Percentiles rank a stretch among this genome's conserved stretches.
phyloP scores from a whole-genome alignment of 2,113 vertebrate species.

The Austrofundulus limnaeus region DNA sequence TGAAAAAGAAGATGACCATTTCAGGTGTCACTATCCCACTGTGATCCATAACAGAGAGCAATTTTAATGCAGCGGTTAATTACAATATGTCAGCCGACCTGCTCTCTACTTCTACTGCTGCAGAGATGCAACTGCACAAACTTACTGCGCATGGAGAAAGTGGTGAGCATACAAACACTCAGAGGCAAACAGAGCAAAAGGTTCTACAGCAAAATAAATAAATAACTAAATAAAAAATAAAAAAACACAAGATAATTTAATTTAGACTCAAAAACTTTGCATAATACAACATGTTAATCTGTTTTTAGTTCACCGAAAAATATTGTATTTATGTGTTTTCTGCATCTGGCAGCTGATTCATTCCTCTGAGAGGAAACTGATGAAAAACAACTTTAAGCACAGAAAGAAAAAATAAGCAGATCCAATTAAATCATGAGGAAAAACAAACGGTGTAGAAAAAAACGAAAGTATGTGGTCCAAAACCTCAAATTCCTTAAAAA shows the following conservation, averaged over 20 bases:
- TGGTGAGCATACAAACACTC: constrained; percentile 8
- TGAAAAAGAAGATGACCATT: constrained; percentile 49
- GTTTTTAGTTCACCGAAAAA: constrained; percentile 19
- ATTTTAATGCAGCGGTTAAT: constrained; percentile 74
- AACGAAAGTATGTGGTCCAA: too few relatives aligned
- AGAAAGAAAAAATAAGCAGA: neutral
- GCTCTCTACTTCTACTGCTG: constrained; percentile 22
- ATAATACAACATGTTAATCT: constrained; percentile 1
- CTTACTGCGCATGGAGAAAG: neutral
- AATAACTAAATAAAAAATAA: too few relatives aligned
- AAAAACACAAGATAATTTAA: constrained; percentile 26
- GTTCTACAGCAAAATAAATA: constrained; percentile 15
- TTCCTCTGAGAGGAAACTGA: constrained; percentile 5
- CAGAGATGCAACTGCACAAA: constrained; percentile 9
- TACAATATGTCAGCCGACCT: constrained; percentile 64
- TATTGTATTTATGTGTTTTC: neutral
- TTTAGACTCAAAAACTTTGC: constrained; percentile 21
- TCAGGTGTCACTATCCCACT: constrained; percentile 47
- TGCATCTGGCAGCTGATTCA: neutral
- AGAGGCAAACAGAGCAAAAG: constrained; percentile 17
- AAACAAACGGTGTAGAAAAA: too few relatives aligned
- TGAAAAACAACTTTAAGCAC: neutral
- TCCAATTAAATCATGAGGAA: too few relatives aligned
- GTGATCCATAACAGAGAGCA: constrained; percentile 59
- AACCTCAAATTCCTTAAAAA: too few relatives aligned